Conservation (phyloP, 2,888 invertebrate species). For the Gandaritis pyraliata region DNA sequence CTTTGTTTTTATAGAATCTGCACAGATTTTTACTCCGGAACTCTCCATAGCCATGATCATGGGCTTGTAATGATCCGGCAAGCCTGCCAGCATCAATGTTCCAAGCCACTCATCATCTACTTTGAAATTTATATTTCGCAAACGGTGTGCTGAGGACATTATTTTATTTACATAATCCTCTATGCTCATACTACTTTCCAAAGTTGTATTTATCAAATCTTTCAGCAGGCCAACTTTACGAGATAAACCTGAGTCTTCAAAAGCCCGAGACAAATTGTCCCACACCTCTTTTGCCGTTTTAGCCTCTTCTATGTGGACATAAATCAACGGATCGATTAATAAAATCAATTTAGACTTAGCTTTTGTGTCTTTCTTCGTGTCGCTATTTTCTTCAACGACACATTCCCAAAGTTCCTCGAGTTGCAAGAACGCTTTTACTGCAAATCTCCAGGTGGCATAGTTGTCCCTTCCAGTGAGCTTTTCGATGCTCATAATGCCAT, state of each 20-base stretch:
- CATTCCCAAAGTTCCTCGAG: too few species aligned
- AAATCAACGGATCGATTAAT: background rate
- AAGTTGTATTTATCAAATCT: background rate
- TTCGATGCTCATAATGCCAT: too few species aligned
- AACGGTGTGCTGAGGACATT: background rate
- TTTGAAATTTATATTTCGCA: background rate
- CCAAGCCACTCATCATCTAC: background rate
- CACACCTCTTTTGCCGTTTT: background rate
- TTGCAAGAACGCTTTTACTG: too few species aligned
- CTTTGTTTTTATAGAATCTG: background rate
- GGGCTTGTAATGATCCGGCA: background rate
- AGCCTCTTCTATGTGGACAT: background rate
- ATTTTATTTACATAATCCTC: background rate
- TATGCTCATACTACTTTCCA: background rate
- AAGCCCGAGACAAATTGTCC: background rate
- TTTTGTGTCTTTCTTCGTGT: too few species aligned
- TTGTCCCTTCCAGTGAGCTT: too few species aligned
- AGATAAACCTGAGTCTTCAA: background rate
- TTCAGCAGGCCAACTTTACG: background rate
- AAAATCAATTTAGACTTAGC: constrained; percentile 1
- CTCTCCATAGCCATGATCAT: constrained; percentile 1
- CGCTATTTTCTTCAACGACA: too few species aligned
- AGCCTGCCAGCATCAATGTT: background rate
- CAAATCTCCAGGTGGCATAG: too few species aligned
- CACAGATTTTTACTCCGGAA: background rate